phyloP scores from a whole-genome alignment of 1,140 invertebrate genomes.

The Carposina sasakii region DNA sequence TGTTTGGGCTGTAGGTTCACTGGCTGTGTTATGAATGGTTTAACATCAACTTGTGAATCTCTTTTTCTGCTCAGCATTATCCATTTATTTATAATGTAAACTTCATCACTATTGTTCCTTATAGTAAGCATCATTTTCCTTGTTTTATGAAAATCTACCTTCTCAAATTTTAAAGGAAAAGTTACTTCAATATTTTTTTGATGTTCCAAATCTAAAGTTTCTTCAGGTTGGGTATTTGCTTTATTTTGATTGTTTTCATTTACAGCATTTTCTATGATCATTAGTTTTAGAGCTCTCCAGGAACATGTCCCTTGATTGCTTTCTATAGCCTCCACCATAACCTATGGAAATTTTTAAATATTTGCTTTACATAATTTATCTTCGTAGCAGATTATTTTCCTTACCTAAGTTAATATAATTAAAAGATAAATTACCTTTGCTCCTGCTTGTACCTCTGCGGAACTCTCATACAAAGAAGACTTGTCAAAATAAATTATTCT shows the following conservation, averaged over 20 bases:
- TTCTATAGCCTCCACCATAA: slow-evolving; percentile 77
- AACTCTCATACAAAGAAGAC: too few species aligned
- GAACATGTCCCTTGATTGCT: slow-evolving; percentile 75
- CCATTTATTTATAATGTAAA: slow-evolving; percentile 51
- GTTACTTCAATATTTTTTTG: slow-evolving; percentile 44
- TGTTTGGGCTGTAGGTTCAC: slow-evolving; percentile 39
- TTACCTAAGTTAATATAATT: too few species aligned
- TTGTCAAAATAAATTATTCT: slow-evolving; percentile 73
- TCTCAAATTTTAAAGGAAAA: slow-evolving; percentile 48
- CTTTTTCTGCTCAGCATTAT: slow-evolving; percentile 48
- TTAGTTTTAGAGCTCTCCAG: slow-evolving; percentile 77
- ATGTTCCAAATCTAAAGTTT: slow-evolving; percentile 34
- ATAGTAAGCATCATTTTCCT: slow-evolving; percentile 33
- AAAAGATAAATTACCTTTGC: slow-evolving; percentile 59
- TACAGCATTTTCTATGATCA: slow-evolving; percentile 37
- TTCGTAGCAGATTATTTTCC: not conserved
- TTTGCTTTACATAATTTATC: not conserved
- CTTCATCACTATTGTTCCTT: slow-evolving; percentile 47
- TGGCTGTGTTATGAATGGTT: slow-evolving; percentile 42
- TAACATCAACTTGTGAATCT: slow-evolving; percentile 47
- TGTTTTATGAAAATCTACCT: slow-evolving; percentile 35
- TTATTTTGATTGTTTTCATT: slow-evolving; percentile 11
- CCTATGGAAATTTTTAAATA: slow-evolving; percentile 38
- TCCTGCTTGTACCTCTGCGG: slow-evolving; percentile 61
- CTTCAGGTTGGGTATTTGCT: slow-evolving; percentile 11